These are phyloP conservation scores for Ceratina calcarata DNA, from an alignment of 1,140 invertebrate genomes.

Conservation along the genomic window DNA sequence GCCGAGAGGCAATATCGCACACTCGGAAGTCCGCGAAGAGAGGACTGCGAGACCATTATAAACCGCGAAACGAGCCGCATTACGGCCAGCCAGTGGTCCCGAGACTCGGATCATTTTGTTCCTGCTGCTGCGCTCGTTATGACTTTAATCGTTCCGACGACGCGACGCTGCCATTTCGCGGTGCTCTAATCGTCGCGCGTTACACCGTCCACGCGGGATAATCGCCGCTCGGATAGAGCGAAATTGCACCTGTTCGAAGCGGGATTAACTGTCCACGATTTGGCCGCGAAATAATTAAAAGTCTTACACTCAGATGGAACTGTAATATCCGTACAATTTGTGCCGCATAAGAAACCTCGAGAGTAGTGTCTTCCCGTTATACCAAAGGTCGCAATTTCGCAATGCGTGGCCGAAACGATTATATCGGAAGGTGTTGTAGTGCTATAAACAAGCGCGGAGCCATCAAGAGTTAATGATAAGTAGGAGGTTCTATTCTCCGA, in stretches of 20 bases:
- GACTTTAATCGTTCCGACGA: conserved; percentile 42
- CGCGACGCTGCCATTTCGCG: conserved; percentile 31
- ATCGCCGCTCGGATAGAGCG: background rate
- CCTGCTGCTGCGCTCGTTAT: conserved; percentile 9
- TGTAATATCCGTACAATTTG: background rate
- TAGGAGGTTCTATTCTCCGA: conserved; percentile 29
- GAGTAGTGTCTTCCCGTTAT: too few relatives aligned
- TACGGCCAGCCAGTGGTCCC: conserved; percentile 2
- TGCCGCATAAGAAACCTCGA: background rate
- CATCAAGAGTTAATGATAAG: conserved; percentile 39
- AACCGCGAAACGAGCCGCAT: conserved; percentile 45
- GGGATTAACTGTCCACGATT: conserved; percentile 51
- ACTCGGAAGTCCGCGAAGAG: conserved; percentile 33
- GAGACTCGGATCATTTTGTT: conserved; percentile 28
- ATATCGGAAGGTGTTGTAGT: background rate
- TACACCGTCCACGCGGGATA: conserved; percentile 17
- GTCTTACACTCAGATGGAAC: background rate
- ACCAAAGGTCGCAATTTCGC: too few relatives aligned
- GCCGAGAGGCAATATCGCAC: conserved; percentile 22
- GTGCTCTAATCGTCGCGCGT: conserved; percentile 54
- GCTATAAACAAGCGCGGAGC: conserved; percentile 36
- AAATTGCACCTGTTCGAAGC: conserved; percentile 34
- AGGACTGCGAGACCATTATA: conserved; percentile 8
- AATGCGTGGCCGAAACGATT: conserved; percentile 18
- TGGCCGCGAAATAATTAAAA: conserved; percentile 22